Conservation (phyloP, 2,888 invertebrate species). For the Hirtodrosophila cameraria region DNA sequence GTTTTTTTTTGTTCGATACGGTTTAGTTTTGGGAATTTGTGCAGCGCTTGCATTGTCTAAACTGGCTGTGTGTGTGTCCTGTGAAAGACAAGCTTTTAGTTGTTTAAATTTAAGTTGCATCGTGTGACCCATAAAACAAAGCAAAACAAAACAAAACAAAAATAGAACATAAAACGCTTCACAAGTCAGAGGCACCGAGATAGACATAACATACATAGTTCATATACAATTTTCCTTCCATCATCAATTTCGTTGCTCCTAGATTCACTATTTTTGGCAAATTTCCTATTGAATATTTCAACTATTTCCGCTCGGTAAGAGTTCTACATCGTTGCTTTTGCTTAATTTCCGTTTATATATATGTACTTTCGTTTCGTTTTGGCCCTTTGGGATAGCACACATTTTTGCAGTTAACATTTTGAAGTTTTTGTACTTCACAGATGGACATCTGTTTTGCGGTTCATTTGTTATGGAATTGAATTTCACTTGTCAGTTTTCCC, state of each 20-base stretch:
- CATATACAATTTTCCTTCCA: not conserved
- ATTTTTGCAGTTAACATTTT: slow-evolving; percentile 17
- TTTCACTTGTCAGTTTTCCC: slow-evolving; percentile 47
- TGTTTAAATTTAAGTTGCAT: slow-evolving; percentile 71
- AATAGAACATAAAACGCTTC: not conserved
- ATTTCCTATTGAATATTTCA: slow-evolving; percentile 65
- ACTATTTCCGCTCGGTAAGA: slow-evolving; percentile 58
- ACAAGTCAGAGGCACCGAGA: too few species aligned
- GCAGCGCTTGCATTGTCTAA: slow-evolving; percentile 45
- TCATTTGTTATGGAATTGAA: slow-evolving; percentile 74
- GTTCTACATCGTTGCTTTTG: slow-evolving; percentile 52
- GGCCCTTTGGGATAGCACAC: slow-evolving; percentile 23
- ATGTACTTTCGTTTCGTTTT: slow-evolving; percentile 30
- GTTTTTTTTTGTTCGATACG: slow-evolving; percentile 9
- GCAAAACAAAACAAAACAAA: slow-evolving; percentile 21
- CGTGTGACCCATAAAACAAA: slow-evolving; percentile 21
- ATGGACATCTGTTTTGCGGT: slow-evolving; percentile 73
- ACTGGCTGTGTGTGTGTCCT: not conserved
- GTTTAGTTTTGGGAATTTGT: slow-evolving; percentile 43
- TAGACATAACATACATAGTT: slow-evolving; percentile 7
- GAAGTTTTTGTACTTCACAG: slow-evolving; percentile 17
- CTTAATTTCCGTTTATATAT: slow-evolving; percentile 70
- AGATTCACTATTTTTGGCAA: slow-evolving; percentile 19
- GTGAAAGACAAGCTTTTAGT: slow-evolving; percentile 64
- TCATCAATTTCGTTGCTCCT: slow-evolving; percentile 9